These are phyloP conservation scores for Agonopterix arenella DNA, from an alignment of 2,888 invertebrate species.

Conservation along the genomic window DNA sequence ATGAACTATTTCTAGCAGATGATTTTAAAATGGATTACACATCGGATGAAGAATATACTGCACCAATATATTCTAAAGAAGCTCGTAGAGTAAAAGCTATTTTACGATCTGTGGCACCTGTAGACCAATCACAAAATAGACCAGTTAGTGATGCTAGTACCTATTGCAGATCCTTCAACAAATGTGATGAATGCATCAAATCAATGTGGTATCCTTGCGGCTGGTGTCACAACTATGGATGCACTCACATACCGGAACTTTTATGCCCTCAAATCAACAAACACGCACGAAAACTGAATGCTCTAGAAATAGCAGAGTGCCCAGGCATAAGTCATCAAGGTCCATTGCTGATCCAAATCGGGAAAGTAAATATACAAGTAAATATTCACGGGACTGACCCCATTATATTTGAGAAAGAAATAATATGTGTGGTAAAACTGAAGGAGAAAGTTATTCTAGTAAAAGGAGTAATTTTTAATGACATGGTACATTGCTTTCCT, in stretches of 20 bases:
- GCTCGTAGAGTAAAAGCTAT: not conserved
- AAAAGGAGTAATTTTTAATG: constrained; percentile 26
- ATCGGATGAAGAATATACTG: not conserved
- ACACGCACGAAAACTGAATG: constrained; percentile 7
- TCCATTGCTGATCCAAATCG: constrained; percentile 27
- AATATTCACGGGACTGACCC: constrained; percentile 31
- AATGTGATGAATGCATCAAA: constrained; percentile 31
- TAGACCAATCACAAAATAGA: not conserved
- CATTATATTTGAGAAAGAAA: constrained; percentile 26
- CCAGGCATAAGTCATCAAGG: constrained; percentile 28
- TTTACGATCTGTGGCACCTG: not conserved
- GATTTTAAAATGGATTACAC: not conserved
- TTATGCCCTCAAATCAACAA: constrained; percentile 19
- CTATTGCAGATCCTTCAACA: constrained; percentile 24
- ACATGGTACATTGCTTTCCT: constrained; percentile 30
- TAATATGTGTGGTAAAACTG: constrained; percentile 29
- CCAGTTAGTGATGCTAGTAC: not conserved
- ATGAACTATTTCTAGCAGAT: not conserved
- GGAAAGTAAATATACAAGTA: constrained; percentile 25
- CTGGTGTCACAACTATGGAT: constrained; percentile 43
- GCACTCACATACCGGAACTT: constrained; percentile 22
- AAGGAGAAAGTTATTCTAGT: constrained; percentile 21
- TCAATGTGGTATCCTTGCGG: constrained; percentile 25
- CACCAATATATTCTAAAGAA: not conserved
- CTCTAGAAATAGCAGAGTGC: constrained; percentile 15